Percentiles rank a stretch among this genome's conserved stretches.
These are phyloP conservation scores for Trachelus tabidus DNA, from an alignment of 2,888 invertebrate species.

Conservation along the genomic window DNA sequence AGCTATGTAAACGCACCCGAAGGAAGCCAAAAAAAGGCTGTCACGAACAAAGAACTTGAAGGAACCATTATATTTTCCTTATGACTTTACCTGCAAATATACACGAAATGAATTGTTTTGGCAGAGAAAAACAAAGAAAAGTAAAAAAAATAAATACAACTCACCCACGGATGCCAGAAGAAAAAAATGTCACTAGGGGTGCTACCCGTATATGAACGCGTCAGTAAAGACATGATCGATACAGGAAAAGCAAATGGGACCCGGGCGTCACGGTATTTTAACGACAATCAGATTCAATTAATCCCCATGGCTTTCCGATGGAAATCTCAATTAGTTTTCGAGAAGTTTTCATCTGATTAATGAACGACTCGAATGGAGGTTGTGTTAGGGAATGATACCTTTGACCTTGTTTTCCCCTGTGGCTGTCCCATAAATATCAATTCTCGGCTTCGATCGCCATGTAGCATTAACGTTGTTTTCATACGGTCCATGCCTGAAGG, in stretches of 20 bases:
- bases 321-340: background rate
- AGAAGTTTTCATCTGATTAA: background rate
- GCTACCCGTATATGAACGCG: background rate
- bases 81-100: background rate
- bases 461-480: conserved; percentile 11
- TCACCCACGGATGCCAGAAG: background rate
- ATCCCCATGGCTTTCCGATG: background rate
- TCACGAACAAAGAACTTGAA: background rate
- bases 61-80: background rate
- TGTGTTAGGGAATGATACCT: background rate
- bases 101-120: background rate
- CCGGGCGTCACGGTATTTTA: background rate
- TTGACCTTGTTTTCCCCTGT: background rate
- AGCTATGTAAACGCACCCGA: conserved; percentile 36
- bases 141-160: background rate
- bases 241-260: background rate
- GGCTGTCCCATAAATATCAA: background rate
- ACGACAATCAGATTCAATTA: background rate
- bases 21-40: background rate
- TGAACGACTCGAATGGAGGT: background rate
- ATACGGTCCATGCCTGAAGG: conserved; percentile 13
- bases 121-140: background rate
- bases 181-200: background rate
- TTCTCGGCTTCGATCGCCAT: background rate
- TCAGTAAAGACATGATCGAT: background rate